Conservation (phyloP, 1,140 invertebrate species). For the Anoplolepis gracilipes region DNA sequence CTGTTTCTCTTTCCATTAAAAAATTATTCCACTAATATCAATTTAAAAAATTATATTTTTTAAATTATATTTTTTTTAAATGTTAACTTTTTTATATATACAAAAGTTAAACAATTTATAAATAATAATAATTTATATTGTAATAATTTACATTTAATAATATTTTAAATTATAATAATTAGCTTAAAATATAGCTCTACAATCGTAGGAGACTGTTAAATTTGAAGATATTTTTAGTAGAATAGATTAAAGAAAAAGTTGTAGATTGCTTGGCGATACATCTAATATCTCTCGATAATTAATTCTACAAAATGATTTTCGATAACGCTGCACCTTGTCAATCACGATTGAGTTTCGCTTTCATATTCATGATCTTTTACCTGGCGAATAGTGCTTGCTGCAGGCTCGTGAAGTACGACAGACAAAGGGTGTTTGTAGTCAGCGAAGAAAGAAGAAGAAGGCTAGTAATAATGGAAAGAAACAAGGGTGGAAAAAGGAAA, state of each 20-base stretch:
- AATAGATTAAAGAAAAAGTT: background rate
- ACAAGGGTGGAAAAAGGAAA: background rate
- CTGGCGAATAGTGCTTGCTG: conserved; percentile 54
- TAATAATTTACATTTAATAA: background rate
- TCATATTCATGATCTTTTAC: conserved; percentile 58
- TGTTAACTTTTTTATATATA: background rate
- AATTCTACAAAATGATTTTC: background rate
- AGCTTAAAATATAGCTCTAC: background rate
- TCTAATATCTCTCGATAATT: background rate
- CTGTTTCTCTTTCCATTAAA: background rate
- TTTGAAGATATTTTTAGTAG: background rate
- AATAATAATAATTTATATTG: background rate
- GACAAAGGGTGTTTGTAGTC: conserved; percentile 61
- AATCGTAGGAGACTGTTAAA: background rate
- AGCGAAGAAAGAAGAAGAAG: conserved; percentile 45
- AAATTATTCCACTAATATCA: background rate
- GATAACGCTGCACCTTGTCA: background rate
- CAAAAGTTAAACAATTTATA: background rate
- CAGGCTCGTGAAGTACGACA: conserved; percentile 32
- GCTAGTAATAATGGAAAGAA: background rate
- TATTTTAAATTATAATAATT: background rate
- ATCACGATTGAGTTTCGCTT: background rate
- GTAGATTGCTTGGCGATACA: background rate
- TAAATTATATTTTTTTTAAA: background rate
- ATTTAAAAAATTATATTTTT: background rate